Evolutionary conservation across 2,113 vertebrate species (phyloP).

Genomic region (Datnioides undecimradiatus): DNA sequence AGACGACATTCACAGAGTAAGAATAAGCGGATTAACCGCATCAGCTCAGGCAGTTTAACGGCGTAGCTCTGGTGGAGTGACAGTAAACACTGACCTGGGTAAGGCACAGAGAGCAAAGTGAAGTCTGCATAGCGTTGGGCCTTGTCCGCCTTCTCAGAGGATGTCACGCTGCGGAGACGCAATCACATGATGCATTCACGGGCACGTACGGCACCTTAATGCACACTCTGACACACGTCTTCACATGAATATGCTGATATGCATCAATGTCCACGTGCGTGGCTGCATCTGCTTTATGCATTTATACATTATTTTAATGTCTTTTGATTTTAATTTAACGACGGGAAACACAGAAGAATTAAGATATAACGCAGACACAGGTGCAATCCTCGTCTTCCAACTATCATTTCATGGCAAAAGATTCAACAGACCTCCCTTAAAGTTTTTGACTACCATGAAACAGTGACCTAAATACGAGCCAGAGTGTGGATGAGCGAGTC

Average conservation of each 20-base stretch:
- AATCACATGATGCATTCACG: neutral
- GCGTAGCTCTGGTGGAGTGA: neutral
- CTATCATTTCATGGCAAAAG: too few relatives aligned
- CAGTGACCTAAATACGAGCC: constrained; percentile 26
- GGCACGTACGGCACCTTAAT: neutral
- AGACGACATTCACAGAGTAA: too few relatives aligned
- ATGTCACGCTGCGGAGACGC: constrained; percentile 89
- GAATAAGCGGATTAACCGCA: too few relatives aligned
- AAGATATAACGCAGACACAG: too few relatives aligned
- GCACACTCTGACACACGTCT: too few relatives aligned
- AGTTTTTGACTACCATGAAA: constrained; percentile 1
- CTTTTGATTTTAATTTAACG: too few relatives aligned
- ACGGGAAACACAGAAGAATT: too few relatives aligned
- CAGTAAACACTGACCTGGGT: constrained; percentile 85
- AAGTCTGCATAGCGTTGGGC: constrained; percentile 98
- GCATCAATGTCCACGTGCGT: too few relatives aligned
- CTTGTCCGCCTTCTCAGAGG: constrained; percentile 99
- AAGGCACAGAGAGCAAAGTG: constrained; percentile 96
- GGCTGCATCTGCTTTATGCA: too few relatives aligned
- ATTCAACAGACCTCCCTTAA: neutral
- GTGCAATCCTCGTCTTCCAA: too few relatives aligned
- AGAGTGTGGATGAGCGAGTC: constrained; percentile 17
- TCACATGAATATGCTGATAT: too few relatives aligned
- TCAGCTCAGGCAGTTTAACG: fast-evolving
- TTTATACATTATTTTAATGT: too few relatives aligned